Evolutionary conservation across 2,888 invertebrate genomes (phyloP).

Genomic region (Perizoma flavofasciatum): DNA sequence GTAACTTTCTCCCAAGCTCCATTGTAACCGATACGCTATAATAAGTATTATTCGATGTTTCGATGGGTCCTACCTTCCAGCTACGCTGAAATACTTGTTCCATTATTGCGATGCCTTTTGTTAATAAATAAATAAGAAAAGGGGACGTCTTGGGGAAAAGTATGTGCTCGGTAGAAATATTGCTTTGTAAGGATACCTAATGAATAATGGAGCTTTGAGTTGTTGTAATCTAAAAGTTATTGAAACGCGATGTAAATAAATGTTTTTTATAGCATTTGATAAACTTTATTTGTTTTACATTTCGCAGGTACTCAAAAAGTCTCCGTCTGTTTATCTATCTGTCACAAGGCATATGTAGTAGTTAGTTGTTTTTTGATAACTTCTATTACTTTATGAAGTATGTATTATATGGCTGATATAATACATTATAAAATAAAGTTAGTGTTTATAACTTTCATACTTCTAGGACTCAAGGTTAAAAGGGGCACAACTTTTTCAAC

Average conservation of each 20-base stretch:
- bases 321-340: too few species aligned
- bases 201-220: slow-evolving; percentile 14
- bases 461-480: too few species aligned
- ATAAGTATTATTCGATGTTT: slow-evolving; percentile 68
- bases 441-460: too few species aligned
- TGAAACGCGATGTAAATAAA: background rate
- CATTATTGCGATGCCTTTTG: slow-evolving; percentile 54
- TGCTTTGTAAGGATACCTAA: slow-evolving; percentile 1
- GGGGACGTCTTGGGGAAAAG: slow-evolving; percentile 12
- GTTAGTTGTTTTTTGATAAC: too few species aligned
- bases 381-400: too few species aligned
- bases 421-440: too few species aligned
- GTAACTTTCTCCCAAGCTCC: slow-evolving; percentile 41
- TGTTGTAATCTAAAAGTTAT: slow-evolving; percentile 14
- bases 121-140: slow-evolving; percentile 56
- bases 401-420: too few species aligned
- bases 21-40: slow-evolving; percentile 59
- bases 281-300: too few species aligned
- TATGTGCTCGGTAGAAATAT: slow-evolving; percentile 9
- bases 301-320: too few species aligned
- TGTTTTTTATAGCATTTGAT: too few species aligned
- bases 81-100: slow-evolving; percentile 56
- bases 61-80: slow-evolving; percentile 57
- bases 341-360: too few species aligned
- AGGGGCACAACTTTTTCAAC: too few species aligned